A percentile compares a stretch with the other conserved stretches of the same genome.
These are phyloP conservation scores for Oegoconia quadripuncta DNA, from an alignment of 2,888 invertebrate genomes.

Conservation along the genomic window DNA sequence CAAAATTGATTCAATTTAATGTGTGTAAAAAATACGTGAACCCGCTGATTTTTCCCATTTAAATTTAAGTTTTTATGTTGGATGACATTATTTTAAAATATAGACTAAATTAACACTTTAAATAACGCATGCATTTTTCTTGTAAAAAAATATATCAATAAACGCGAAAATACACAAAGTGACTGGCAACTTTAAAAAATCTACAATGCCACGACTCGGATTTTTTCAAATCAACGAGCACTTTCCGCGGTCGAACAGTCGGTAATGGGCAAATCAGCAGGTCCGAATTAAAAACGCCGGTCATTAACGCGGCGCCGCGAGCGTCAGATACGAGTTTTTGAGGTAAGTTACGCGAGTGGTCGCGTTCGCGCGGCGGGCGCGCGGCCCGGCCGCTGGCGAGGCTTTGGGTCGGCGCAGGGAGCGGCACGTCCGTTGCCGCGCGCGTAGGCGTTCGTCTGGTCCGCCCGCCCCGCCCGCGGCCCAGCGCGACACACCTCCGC, in stretches of 20 bases:
- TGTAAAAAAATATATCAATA: no score
- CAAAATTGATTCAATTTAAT: no score
- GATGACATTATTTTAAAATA: no score
- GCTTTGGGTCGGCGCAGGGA: slow-evolving; percentile 50
- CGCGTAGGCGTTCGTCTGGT: slow-evolving; percentile 70
- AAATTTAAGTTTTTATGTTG: no score
- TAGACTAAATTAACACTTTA: no score
- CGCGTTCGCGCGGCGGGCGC: slow-evolving; percentile 73
- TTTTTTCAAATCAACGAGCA: not conserved
- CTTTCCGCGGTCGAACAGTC: not conserved
- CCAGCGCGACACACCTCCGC: not conserved
- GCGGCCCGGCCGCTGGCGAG: slow-evolving; percentile 57
- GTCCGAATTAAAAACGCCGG: no score
- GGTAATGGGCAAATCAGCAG: not conserved
- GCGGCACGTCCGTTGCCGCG: slow-evolving; percentile 58
- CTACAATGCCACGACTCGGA: no score
- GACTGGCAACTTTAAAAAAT: no score
- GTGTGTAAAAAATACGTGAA: no score
- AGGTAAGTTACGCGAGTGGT: slow-evolving; percentile 46
- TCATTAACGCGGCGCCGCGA: not conserved
- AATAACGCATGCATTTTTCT: no score
- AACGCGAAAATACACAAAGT: no score
- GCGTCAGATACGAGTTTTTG: not conserved
- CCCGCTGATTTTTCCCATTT: no score
- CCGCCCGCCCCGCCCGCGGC: not conserved